Percentiles rank a stretch among this genome's conserved stretches.
Evolutionary conservation across 2,113 vertebrate genomes (phyloP).

Genomic region (Vireo altiloquus): DNA sequence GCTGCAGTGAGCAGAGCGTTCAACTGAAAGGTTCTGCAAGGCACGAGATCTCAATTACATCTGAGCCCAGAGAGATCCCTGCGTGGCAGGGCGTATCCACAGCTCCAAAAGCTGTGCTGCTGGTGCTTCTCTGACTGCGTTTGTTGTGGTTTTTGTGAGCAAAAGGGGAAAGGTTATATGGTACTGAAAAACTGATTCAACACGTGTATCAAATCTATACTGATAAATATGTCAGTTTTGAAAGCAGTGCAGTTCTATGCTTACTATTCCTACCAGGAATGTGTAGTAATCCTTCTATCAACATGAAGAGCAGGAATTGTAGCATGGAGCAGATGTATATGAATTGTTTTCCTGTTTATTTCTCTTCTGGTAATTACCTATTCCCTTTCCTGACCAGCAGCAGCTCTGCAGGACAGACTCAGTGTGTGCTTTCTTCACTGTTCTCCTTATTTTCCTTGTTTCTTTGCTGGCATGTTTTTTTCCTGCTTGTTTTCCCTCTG

Average conservation of each 20-base stretch:
- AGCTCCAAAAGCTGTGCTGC: neutral
- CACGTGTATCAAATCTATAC: neutral
- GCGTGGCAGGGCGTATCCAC: neutral
- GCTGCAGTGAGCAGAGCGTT: neutral
- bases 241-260: neutral
- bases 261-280: neutral
- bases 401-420: neutral
- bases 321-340: neutral
- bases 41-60: neutral
- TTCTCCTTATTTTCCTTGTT: neutral
- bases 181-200: neutral
- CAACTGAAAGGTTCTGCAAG: neutral
- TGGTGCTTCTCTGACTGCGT: neutral
- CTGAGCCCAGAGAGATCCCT: neutral
- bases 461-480: neutral
- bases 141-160: neutral
- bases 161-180: neutral
- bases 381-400: neutral
- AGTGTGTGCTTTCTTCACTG: neutral
- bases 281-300: neutral
- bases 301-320: neutral
- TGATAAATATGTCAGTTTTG: neutral
- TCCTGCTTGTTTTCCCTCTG: neutral
- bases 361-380: neutral
- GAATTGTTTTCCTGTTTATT: neutral